Evolutionary conservation across 2,797 vertebrate species (phyloP).

Genomic region (Zenarchopterus dispar): DNA sequence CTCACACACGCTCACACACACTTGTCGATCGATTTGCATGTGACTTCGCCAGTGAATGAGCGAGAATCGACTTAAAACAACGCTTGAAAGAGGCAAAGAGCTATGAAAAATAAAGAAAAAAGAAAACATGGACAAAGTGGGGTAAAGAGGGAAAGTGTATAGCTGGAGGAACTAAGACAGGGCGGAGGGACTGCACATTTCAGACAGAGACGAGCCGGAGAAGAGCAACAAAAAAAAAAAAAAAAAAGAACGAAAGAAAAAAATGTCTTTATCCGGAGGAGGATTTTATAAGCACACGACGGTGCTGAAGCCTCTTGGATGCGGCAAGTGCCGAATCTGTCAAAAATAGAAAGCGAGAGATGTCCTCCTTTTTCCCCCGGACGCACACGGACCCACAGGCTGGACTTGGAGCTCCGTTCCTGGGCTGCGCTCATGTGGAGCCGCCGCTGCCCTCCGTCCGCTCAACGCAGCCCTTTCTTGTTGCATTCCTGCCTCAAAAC

Average conservation of each 20-base stretch:
- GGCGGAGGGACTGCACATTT: slow-evolving; percentile 79
- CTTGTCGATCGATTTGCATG: slow-evolving; percentile 83
- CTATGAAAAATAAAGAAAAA: slow-evolving; percentile 64
- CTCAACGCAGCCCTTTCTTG: slow-evolving; percentile 57
- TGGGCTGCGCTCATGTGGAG: slow-evolving; percentile 80
- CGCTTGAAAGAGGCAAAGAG: slow-evolving; percentile 72
- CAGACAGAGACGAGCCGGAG: slow-evolving; percentile 69
- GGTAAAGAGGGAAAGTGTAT: slow-evolving; percentile 75
- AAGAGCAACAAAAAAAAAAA: too few relatives aligned
- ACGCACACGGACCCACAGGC: slow-evolving; percentile 81
- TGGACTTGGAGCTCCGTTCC: slow-evolving; percentile 83
- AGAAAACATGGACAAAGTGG: slow-evolving; percentile 81
- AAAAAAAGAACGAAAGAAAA: slow-evolving; percentile 10
- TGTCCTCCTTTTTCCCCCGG: slow-evolving; percentile 57
- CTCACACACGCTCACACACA: slow-evolving; percentile 59
- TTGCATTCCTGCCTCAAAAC: slow-evolving; percentile 71
- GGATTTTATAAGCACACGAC: slow-evolving; percentile 71
- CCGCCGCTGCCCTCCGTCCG: slow-evolving; percentile 77
- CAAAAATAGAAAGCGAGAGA: slow-evolving; percentile 60
- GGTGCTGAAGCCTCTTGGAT: slow-evolving; percentile 65
- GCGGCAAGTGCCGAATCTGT: slow-evolving; percentile 67
- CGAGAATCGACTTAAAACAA: slow-evolving; percentile 81
- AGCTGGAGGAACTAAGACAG: slow-evolving; percentile 73
- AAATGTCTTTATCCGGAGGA: slow-evolving; percentile 71
- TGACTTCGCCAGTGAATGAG: slow-evolving; percentile 83